Evolutionary conservation across 2,888 invertebrate genomes (phyloP), one percentile per base, ranked within the genome.

Genomic region (Labia minor): DNA sequence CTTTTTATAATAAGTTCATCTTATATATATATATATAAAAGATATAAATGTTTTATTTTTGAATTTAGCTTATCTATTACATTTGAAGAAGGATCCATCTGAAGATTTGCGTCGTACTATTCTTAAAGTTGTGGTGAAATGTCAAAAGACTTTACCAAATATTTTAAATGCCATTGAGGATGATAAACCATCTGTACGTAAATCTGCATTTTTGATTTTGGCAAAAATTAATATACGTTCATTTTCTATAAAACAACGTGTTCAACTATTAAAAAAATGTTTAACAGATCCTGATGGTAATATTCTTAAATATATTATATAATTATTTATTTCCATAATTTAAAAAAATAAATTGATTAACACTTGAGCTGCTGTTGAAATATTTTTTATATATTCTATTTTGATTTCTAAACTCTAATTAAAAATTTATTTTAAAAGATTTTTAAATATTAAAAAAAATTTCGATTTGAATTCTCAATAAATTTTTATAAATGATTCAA

Each of bases 151-250:
- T 1, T 81, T 93, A 1, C 82, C 84, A 0, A 83, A 83, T 69
- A 86, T 92, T 26, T 73, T 93, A 64, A 84, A 85, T 69, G 82
- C 91, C 1, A 82, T 89, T 0, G 83, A 87, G 73, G 95, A 95
- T 77, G 82, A 89, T 0, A 89, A 90, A 73, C 88, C 88, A 67
- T 82, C 83, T 26, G 92, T 95, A 0, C 81, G 94, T 0, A 82
- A 79, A 73, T 80, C 78, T 69, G 83, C 84, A 0, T 86, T 80
- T 72, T 73, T 69, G n/a, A 73, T 78, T 20, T 74, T 85, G 61
- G 79, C 81, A 10, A 81, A 80, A 72, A 75, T 85, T n/a, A 80
- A 81, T 65, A 77, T 84, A 2, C 79, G 77, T 70, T 81, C 82
- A 0, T 80, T 89, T 66, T 82, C 84, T 65, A 86, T 88, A 49